Evolutionary conservation across 2,113 vertebrate species (phyloP), one percentile per base, ranked within the genome.

Genomic region (Callaeas wilsoni): DNA sequence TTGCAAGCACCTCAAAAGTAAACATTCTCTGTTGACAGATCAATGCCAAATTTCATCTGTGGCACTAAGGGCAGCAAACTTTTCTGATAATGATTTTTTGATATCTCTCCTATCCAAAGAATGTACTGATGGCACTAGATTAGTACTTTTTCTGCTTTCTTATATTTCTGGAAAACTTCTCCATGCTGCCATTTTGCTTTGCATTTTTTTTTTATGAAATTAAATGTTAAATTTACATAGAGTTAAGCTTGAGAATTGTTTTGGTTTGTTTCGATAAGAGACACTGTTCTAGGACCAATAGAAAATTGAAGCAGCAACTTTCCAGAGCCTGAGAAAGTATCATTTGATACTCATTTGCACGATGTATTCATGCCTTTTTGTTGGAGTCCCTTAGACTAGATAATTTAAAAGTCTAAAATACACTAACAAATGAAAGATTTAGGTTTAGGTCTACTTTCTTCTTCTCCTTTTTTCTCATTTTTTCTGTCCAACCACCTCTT

Each of bases 351-450:
- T 95, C 53, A 88, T 89, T 95, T 94, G 89, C 88, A 95, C 18
- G 11, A 62, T 29, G 39, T 95, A 90, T 95, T 95, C 69, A 84
- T 95, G 68, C 49, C 81, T 97, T 94, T 97, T 63, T 60, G 39
- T 94, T 96, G 94, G 41, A 93, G 81, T 95, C 49, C 46, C 60
- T 96, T 86, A 94, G 37, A 67, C 71, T 55, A 77, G 83, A 73
- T 94, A 46, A 84, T 93, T 95, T 90, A 92, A 74, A 95, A 95
- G 62, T 91, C 76, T 94, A 92, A 96, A 95, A 93, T 79, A 81
- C 89, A 82, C 63, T 91, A 64, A 3, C 1, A 96, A 96, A 96
- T 78, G 26, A 94, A 94, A 94, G 7, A 57, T 47, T 91, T 94
- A 88, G 12, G 9, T 60, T 88, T 60, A 73, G 30, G 22, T n/a